A percentile compares a stretch with the other conserved stretches of the same genome.
phyloP scores from a whole-genome alignment of 2,113 vertebrate genomes.

The Paraplagusia blochii region DNA sequence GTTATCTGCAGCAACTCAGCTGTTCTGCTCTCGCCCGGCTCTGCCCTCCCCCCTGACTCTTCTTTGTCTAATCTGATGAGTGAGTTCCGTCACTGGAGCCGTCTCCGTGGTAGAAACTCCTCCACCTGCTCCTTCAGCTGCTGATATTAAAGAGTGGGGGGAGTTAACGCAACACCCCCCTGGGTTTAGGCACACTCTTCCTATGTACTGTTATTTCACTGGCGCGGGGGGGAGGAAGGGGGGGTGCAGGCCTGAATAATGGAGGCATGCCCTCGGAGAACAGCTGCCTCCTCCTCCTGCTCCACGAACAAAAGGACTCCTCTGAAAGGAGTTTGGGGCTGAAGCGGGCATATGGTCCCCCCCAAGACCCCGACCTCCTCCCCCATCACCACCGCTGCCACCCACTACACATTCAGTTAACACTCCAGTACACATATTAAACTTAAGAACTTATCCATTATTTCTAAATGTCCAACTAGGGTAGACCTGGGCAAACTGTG shows the following conservation, averaged over 20 bases:
- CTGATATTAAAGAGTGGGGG: slow-evolving; percentile 34
- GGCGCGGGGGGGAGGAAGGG: too few relatives aligned
- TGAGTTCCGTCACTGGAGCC: slow-evolving; percentile 50
- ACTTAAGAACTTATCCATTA: too few relatives aligned
- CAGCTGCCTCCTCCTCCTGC: slow-evolving; percentile 56
- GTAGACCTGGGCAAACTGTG: too few relatives aligned
- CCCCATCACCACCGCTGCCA: background rate
- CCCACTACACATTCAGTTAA: slow-evolving; percentile 69
- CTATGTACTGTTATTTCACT: slow-evolving; percentile 54
- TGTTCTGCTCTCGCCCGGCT: slow-evolving; percentile 55
- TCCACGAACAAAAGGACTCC: slow-evolving; percentile 64
- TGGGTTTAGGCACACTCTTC: slow-evolving; percentile 68
- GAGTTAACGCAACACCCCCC: slow-evolving; percentile 49
- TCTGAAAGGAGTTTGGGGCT: slow-evolving; percentile 52
- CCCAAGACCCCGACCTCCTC: slow-evolving; percentile 33
- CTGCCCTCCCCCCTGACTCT: slow-evolving; percentile 4
- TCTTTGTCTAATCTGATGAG: slow-evolving; percentile 34
- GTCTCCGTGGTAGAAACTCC: slow-evolving; percentile 26
- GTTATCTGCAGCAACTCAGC: slow-evolving; percentile 26
- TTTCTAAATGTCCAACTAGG: too few relatives aligned
- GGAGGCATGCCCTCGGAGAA: slow-evolving; percentile 35
- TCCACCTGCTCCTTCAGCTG: slow-evolving; percentile 56
- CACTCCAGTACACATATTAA: slow-evolving; percentile 86
- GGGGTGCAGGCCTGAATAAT: slow-evolving; percentile 53
- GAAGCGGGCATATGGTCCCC: slow-evolving; percentile 74